Evolutionary conservation across 2,888 invertebrate genomes (phyloP).

Genomic region (Psylliodes chrysocephalus): DNA sequence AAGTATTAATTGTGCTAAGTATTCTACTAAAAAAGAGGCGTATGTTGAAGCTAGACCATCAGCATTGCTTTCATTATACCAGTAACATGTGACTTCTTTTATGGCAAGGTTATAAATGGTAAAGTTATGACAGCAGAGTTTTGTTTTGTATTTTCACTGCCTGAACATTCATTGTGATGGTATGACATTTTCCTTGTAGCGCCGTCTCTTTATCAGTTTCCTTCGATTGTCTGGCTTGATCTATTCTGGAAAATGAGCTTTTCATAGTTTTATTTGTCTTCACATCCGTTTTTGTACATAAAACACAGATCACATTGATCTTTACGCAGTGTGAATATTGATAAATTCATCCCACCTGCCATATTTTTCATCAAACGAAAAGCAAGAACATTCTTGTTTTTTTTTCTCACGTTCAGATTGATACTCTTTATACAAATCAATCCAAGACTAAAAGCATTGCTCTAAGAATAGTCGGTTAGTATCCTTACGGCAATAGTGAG

Average conservation of each 20-base stretch:
- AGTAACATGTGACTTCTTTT: conserved; percentile 15
- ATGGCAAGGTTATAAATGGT: too few relatives aligned
- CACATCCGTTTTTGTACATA: conserved; percentile 44
- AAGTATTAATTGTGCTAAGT: conserved; percentile 1
- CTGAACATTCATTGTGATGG: conserved; percentile 16
- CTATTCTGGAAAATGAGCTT: conserved; percentile 40
- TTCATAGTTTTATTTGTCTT: conserved; percentile 42
- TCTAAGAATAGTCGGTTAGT: too few relatives aligned
- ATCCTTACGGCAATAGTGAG: conserved; percentile 15
- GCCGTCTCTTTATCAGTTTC: conserved; percentile 45
- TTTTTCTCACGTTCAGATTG: too few relatives aligned
- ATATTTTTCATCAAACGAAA: too few relatives aligned
- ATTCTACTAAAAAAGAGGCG: conserved; percentile 14
- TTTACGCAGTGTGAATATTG: too few relatives aligned
- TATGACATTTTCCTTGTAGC: conserved; percentile 11
- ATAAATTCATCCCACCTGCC: too few relatives aligned
- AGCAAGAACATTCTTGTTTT: too few relatives aligned
- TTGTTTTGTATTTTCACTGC: conserved; percentile 6
- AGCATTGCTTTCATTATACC: conserved; percentile 7
- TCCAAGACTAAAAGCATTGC: too few relatives aligned
- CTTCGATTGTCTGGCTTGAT: conserved; percentile 48
- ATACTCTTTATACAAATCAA: too few relatives aligned
- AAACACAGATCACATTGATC: too few relatives aligned
- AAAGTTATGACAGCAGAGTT: too few relatives aligned
- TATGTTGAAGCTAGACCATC: conserved; percentile 15